Base-by-base conservation (phyloP, 1,140 invertebrate species). In the Hormaphis cornu region DNA sequence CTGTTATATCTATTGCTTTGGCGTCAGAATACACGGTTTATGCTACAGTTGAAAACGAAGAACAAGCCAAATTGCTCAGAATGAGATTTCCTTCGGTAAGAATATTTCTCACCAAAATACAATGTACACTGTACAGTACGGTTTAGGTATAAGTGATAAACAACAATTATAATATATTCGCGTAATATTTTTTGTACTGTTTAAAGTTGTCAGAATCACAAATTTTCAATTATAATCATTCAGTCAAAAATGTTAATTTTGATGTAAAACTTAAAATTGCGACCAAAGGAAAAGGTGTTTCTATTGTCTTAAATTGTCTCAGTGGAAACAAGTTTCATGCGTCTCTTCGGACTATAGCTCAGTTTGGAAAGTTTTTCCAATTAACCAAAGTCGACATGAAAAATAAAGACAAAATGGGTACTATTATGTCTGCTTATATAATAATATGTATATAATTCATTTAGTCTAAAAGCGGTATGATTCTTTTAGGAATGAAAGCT, bases 1-100 rank as follows among this genome's bases (percentile, higher is more conserved):
- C 84, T 30, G 83, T 84, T 35, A 86, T 86, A 70, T 76, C 80
- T 35, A 80, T 86, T 69, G 83, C 84, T 5, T 76, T 84, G 14
- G 75, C 78, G 70, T 66, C 77, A 72, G 79, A 79, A 3, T 84
- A 82, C 74, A 76, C 80, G 61, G 81, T 84, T 1, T 83, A 75
- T 73, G 80, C 80, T 14, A 83, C 82, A 40, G 81, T 71, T 22
- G 54, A 59, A 35, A 54, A 66, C 28, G 46, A 52, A 22, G 63
- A 69, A 18, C 44, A 48, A 18, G 1, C 12, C 0, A 12, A 0
- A 9, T n/a, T 69, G 35, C 28, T 69, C 10, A 48, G 3, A 16
- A 48, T 37, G 7, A 35, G 9, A 69, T 69, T 69, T 3, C 30
- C 63, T 10, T 18, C 8, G 63, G 63, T 69, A 22, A 69, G 20